A percentile compares a stretch with the other conserved stretches of the same genome.
Conservation (phyloP, 2,113 vertebrate species). For the Cinclus mexicanus region DNA sequence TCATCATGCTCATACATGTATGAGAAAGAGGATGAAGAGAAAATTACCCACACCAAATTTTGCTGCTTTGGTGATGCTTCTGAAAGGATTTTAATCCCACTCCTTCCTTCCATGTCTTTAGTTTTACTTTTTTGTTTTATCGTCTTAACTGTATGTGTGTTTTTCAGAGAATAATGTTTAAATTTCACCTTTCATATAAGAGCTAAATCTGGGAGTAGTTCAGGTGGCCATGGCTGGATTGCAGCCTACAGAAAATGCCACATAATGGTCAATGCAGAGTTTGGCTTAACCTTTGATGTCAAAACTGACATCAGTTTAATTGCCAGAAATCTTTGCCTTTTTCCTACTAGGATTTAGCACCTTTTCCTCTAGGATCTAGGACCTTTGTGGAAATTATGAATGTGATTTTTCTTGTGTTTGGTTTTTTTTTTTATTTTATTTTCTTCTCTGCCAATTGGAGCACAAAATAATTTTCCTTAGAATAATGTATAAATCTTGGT, state of each 20-base stretch:
- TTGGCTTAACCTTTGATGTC: not conserved
- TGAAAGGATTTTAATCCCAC: not conserved
- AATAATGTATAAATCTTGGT: not conserved
- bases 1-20: not conserved
- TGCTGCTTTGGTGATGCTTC: not conserved
- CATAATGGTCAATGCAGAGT: not conserved
- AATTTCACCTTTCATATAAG: not conserved
- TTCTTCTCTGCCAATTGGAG: not conserved
- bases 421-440: rapidly evolving
- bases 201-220: not conserved
- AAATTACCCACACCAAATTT: not conserved
- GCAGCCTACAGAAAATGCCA: not conserved
- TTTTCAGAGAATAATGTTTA: not conserved
- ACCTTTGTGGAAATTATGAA: not conserved
- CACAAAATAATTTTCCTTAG: not conserved
- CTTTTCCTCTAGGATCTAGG: not conserved
- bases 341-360: not conserved
- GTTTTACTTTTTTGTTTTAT: not conserved
- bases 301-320: not conserved
- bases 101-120: not conserved
- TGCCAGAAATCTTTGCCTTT: not conserved
- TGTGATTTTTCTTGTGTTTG: not conserved
- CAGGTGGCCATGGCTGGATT: not conserved
- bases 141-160: not conserved
- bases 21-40: not conserved